A percentile compares a stretch with the other conserved stretches of the same genome.
phyloP scores from a whole-genome alignment of 2,797 vertebrate species.

The Micropoecilia bifurca region DNA sequence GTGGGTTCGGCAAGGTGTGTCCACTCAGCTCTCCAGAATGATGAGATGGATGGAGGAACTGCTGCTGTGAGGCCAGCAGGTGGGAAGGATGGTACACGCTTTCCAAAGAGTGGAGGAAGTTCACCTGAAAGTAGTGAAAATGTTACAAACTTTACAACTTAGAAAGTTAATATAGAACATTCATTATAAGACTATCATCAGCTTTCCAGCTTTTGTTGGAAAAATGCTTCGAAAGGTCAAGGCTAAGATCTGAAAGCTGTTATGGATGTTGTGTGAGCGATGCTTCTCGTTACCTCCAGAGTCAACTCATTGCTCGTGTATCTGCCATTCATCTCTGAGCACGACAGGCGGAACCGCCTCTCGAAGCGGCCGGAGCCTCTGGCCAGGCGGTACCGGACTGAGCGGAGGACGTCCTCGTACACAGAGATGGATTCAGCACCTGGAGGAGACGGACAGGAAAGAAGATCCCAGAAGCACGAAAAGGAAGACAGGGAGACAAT shows the following conservation, averaged over 20 bases:
- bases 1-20: slow-evolving; percentile 91
- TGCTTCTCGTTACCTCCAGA: slow-evolving; percentile 86
- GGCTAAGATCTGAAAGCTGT: neutral
- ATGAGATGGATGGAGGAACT: slow-evolving; percentile 93
- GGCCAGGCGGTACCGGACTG: slow-evolving; percentile 89
- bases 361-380: slow-evolving; percentile 91
- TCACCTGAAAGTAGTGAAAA: slow-evolving; percentile 69
- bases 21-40: slow-evolving; percentile 92
- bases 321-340: slow-evolving; percentile 98
- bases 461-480: neutral
- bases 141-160: neutral
- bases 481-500: slow-evolving; percentile 21
- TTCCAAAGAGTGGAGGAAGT: slow-evolving; percentile 84
- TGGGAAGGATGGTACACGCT: slow-evolving; percentile 90
- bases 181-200: neutral
- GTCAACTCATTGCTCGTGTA: slow-evolving; percentile 98
- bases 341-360: slow-evolving; percentile 94
- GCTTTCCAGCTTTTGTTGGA: slow-evolving; percentile 4
- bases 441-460: slow-evolving; percentile 52
- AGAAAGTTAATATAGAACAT: neutral
- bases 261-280: slow-evolving; percentile 9
- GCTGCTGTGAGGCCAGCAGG: slow-evolving; percentile 93
- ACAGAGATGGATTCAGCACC: slow-evolving; percentile 97
- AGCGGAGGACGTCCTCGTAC: slow-evolving; percentile 94
- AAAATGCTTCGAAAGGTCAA: neutral